Evolutionary conservation across 2,113 vertebrate species (phyloP), one percentile per base, ranked within the genome.

Genomic region (Pyxicephalus adspersus): DNA sequence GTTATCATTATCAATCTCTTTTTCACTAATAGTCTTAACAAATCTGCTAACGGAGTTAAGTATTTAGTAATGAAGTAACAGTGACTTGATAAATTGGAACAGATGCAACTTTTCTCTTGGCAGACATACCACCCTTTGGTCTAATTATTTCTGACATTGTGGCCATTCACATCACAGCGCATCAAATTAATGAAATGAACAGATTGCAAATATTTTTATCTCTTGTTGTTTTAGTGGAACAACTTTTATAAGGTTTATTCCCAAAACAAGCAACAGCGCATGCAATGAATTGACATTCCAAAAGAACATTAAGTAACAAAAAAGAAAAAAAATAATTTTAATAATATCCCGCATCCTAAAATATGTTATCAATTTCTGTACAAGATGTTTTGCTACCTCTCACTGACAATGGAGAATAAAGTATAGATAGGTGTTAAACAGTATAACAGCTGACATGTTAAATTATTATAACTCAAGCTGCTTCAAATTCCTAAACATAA

Each of bases 111-210:
- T 87, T 85, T 85, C 85, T 87, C 73, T 85, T 76, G 87, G 74
- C 84, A 86, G 87, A 89, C 88, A 67, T 31, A 83, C 84, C 73
- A 85, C 45, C 78, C 74, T 84, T 31, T 85, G 80, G 82, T 88
- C 84, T 89, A 89, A 90, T 86, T 88, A 87, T 87, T 85, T 60
- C 51, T 90, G 85, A 89, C 83, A 85, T 76, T 85, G 80, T 83
- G 87, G 83, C 81, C 38, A 68, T 78, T 13, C 29, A 86, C 74
- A 81, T 66, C 2, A 66, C 85, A 72, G 26, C 77, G 23, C 83
- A 86, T 84, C 45, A 76, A 80, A 87, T 60, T 85, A 84, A 83
- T 83, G 76, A 86, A 85, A 81, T 78, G 61, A 87, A 66, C 85
- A 88, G 84, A 86, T 84, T 86, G 61, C 4, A 88, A 85, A 88